Evolutionary conservation across 2,888 invertebrate genomes (phyloP), one percentile per base, ranked within the genome.

Genomic region (Watsonalla cultraria): DNA sequence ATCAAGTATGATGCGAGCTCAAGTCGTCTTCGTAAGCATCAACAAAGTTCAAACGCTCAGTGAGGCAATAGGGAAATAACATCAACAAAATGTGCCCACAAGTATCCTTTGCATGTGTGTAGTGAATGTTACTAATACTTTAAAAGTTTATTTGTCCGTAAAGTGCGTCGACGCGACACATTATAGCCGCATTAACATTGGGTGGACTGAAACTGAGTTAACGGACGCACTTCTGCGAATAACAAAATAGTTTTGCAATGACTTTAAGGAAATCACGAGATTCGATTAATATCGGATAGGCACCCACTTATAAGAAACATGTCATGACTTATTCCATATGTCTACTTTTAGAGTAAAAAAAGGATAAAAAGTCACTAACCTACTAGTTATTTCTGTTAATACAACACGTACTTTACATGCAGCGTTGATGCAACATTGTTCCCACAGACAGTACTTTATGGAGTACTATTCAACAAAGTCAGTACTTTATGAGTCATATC

Each of bases 41-140:
- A 53, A 45, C 48, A 57, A 57, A 60, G 60, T 60, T 60, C 60
- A 60, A 56, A 52, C 57, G 51, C 52, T 54, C 52, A 56, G 50
- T 56, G 57, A 55, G 46, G 51, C 55, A 57, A 60, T 53, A 47
- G 57, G 60, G 60, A 60, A 55, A 58, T 50, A 55, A 49, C 14
- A 6, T 14, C 37, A 49, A 33, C 34, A 34, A 35, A 13, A 48
- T 39, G 8, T 42, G 2, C 42, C 11, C 42, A 11, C 11, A 49
- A 11, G 15, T 46, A 46, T 9, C 15, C 24, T 24, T 24, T 45
- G 33, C 24, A 35, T 35, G 8, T 13, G 34, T 9, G 5, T 24
- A 48, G n/a, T 47, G 42, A 11, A 42, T 11, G 9, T 42, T 8
- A 42, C 42, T 42, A 42, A 42, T 42, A 42, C 11, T 5, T 5